phyloP scores from a whole-genome alignment of 2,888 invertebrate species.

The Brenthis hecate region DNA sequence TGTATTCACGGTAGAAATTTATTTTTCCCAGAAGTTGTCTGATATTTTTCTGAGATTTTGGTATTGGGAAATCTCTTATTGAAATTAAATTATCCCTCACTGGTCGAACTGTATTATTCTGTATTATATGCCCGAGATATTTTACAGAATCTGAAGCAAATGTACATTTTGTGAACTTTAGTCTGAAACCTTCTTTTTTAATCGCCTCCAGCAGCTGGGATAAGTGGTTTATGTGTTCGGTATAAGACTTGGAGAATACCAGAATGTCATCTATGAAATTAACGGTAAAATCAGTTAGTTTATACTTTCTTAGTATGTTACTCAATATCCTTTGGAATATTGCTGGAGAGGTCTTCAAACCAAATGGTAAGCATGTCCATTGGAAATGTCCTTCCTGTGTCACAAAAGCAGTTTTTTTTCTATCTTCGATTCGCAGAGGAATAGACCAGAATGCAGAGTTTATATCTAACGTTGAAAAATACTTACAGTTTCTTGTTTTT shows the following conservation, averaged over 20 bases:
- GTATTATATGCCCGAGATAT: slow-evolving; percentile 40
- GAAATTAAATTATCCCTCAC: slow-evolving; percentile 39
- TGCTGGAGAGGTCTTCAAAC: too few species aligned
- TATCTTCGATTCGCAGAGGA: slow-evolving; percentile 15
- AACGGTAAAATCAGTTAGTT: too few species aligned
- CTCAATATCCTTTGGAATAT: too few species aligned
- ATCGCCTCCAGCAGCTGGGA: slow-evolving; percentile 32
- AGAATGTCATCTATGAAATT: too few species aligned
- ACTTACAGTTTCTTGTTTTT: slow-evolving; percentile 48
- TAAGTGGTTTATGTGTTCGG: slow-evolving; percentile 32
- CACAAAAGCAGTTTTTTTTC: background rate
- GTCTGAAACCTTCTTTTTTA: background rate
- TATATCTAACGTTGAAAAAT: slow-evolving; percentile 50
- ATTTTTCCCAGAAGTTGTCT: background rate
- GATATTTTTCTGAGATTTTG: background rate
- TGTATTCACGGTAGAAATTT: background rate
- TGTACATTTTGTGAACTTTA: background rate
- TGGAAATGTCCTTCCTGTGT: background rate
- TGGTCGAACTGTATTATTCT: slow-evolving; percentile 38
- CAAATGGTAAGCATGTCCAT: background rate
- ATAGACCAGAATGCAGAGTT: slow-evolving; percentile 52
- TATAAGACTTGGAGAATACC: slow-evolving; percentile 14
- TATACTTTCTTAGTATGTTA: too few species aligned
- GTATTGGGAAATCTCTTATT: slow-evolving; percentile 35
- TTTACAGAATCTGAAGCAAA: slow-evolving; percentile 24